These are phyloP conservation scores for Chelonoidis abingdonii DNA, from an alignment of 2,113 vertebrate species.

Conservation along the genomic window DNA sequence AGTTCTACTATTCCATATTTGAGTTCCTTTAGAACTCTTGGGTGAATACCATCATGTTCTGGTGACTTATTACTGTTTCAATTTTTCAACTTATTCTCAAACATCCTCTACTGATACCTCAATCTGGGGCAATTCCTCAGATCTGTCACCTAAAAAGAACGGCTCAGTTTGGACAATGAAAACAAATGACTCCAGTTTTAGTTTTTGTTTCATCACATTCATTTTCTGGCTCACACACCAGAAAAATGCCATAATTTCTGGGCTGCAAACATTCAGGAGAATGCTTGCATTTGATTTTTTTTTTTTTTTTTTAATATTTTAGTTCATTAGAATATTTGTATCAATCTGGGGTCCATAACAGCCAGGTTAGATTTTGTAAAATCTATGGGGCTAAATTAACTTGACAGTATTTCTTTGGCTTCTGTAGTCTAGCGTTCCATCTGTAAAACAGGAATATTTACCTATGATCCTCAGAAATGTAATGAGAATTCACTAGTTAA, in stretches of 20 bases:
- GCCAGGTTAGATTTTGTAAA: not conserved
- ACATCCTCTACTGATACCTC: too few relatives aligned
- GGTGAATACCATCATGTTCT: too few relatives aligned
- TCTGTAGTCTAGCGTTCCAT: not conserved
- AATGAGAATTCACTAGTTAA: not conserved
- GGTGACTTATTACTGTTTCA: too few relatives aligned
- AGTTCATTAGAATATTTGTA: not conserved
- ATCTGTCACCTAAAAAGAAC: not conserved
- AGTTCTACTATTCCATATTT: not conserved
- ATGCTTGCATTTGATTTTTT: not conserved
- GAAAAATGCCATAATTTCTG: not conserved
- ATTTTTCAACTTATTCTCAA: too few relatives aligned
- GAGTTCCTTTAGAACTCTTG: not conserved
- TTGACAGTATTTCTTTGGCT: not conserved
- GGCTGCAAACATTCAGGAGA: not conserved
- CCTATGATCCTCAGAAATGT: accelerated
- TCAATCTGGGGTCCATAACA: not conserved
- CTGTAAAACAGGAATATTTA: not conserved
- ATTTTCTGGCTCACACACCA: not conserved
- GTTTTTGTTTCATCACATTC: not conserved
- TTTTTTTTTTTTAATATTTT: not conserved
- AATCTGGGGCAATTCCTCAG: not conserved
- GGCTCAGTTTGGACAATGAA: not conserved
- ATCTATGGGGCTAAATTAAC: not conserved
- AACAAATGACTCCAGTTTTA: not conserved